Conservation (phyloP, 37 sponge, comb jelly and placozoan genomes). For the Eunapius fragilis region DNA sequence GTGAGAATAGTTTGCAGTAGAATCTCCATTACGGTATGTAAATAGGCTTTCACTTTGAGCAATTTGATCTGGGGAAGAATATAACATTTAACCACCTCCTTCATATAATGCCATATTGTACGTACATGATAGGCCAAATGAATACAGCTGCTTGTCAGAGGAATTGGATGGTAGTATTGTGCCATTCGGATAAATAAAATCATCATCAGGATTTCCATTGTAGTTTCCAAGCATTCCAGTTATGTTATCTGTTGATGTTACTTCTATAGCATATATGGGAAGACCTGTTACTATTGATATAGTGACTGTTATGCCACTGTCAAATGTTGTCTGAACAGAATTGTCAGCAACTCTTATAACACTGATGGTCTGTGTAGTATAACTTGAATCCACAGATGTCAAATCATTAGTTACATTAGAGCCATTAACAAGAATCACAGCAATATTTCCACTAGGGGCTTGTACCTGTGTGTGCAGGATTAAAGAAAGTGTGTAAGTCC, state of each 20-base stretch:
- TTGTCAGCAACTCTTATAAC: neutral
- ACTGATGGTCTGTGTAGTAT: neutral
- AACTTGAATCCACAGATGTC: slow-evolving; percentile 13
- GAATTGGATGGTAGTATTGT: slow-evolving; percentile 44
- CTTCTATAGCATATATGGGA: slow-evolving; percentile 5
- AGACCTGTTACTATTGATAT: neutral
- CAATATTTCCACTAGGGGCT: neutral
- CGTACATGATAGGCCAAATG: slow-evolving; percentile 74
- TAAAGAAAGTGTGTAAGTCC: neutral
- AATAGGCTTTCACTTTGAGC: slow-evolving; percentile 42
- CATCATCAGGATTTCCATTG: slow-evolving; percentile 65
- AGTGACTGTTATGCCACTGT: slow-evolving; percentile 26
- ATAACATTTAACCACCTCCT: neutral
- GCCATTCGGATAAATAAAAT: slow-evolving; percentile 58
- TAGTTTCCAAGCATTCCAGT: slow-evolving; percentile 74
- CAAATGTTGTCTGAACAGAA: slow-evolving; percentile 14
- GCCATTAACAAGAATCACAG: slow-evolving; percentile 13
- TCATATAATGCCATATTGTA: neutral
- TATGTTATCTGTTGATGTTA: slow-evolving; percentile 30
- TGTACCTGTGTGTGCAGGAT: neutral
- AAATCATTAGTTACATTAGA: slow-evolving; percentile 24
- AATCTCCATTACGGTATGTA: slow-evolving; percentile 24
- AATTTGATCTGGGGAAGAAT: slow-evolving; percentile 57
- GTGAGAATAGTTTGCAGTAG: slow-evolving; percentile 23
- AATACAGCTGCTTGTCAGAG: slow-evolving; percentile 62